Percentiles rank a stretch among this genome's conserved stretches.
phyloP scores from a whole-genome alignment of 2,797 vertebrate genomes.

The Spinus olivaceus region DNA sequence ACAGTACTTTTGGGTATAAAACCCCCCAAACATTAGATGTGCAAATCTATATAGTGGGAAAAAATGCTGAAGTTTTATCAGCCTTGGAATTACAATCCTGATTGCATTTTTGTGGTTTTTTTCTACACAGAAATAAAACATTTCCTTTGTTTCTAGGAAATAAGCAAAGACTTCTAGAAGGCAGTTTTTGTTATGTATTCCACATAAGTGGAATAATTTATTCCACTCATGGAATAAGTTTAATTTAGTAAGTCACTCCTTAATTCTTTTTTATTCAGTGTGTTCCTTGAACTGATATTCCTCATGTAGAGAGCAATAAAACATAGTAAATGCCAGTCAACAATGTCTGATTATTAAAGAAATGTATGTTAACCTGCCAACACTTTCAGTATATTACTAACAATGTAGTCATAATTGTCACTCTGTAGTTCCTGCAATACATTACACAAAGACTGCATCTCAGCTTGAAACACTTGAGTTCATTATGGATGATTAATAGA shows the following conservation, averaged over 20 bases:
- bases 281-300: neutral
- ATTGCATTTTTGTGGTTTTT: neutral
- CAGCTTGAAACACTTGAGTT: neutral
- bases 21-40: neutral
- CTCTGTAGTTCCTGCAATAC: neutral
- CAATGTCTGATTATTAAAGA: neutral
- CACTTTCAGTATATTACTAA: neutral
- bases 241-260: neutral
- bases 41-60: neutral
- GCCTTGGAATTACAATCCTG: neutral
- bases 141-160: neutral
- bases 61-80: neutral
- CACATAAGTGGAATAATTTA: neutral
- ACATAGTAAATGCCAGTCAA: neutral
- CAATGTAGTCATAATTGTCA: neutral
- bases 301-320: neutral
- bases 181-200: neutral
- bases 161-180: neutral
- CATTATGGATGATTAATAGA: conserved; percentile 20
- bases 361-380: neutral
- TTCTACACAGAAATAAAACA: neutral
- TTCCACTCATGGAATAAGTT: neutral
- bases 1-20: neutral
- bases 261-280: neutral
- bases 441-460: neutral